These are phyloP conservation scores for Regulus satrapa DNA, from an alignment of 2,113 vertebrate species.

Conservation along the genomic window DNA sequence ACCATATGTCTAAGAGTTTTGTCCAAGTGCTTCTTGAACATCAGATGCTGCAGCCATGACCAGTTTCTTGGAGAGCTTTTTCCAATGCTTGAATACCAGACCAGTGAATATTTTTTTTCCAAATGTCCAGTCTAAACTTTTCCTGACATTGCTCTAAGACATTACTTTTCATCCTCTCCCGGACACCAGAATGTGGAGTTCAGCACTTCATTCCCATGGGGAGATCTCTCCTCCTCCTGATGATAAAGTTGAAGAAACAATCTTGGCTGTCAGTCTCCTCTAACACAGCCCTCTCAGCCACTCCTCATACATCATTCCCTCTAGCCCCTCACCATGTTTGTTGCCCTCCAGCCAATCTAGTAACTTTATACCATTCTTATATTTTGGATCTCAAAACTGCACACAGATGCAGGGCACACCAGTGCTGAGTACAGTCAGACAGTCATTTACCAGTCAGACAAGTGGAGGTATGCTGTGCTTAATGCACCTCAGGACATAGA, in stretches of 20 bases:
- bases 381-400: not conserved
- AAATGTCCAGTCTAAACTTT: not conserved
- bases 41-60: not conserved
- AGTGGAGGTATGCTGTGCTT: not conserved
- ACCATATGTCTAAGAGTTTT: not conserved
- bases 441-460: not conserved
- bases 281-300: not conserved
- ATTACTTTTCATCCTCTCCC: not conserved
- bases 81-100: not conserved
- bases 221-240: accelerated
- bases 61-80: not conserved
- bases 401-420: not conserved
- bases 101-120: not conserved
- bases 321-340: not conserved
- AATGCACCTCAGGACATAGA: not conserved
- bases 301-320: not conserved
- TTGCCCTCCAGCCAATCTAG: not conserved
- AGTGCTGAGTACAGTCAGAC: not conserved
- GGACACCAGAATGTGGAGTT: not conserved
- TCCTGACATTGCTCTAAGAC: not conserved
- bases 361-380: too few species aligned
- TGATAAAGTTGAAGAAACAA: not conserved
- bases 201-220: not conserved
- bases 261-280: not conserved
- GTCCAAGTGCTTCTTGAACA: not conserved